Evolutionary conservation across 2,888 invertebrate species (phyloP).

Genomic region (Auanema freiburgensis): DNA sequence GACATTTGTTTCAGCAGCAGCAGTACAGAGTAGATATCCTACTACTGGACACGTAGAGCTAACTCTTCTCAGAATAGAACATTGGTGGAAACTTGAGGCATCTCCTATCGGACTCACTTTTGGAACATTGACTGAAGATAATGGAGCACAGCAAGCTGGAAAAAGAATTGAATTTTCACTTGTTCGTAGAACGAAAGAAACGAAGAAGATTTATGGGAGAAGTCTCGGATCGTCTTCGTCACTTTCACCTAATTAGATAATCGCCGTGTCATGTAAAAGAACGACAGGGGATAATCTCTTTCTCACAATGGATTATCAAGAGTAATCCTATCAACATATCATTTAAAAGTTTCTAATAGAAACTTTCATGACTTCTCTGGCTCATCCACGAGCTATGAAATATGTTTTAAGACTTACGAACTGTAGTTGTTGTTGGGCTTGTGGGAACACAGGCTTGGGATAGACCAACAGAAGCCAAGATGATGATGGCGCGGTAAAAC

Average conservation of each 20-base stretch:
- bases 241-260: too few relatives aligned
- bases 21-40: conserved; percentile 19
- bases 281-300: too few relatives aligned
- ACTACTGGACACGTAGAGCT: conserved; percentile 17
- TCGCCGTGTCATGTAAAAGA: too few relatives aligned
- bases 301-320: too few relatives aligned
- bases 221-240: too few relatives aligned
- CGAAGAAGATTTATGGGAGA: too few relatives aligned
- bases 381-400: conserved; percentile 6
- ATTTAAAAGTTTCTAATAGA: background rate
- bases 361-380: background rate
- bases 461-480: background rate
- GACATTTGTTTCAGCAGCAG: conserved; percentile 22
- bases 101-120: conserved; percentile 13
- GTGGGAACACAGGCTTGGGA: conserved; percentile 20
- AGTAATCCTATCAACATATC: background rate
- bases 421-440: conserved; percentile 16
- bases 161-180: background rate
- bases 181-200: too few relatives aligned
- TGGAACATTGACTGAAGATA: conserved; percentile 12
- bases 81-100: conserved; percentile 12
- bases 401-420: conserved; percentile 9
- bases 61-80: conserved; percentile 18
- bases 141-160: conserved; percentile 19
- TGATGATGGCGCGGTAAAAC: background rate